Conservation (phyloP, 1,140 invertebrate genomes). For the Liolophura sinensis region DNA sequence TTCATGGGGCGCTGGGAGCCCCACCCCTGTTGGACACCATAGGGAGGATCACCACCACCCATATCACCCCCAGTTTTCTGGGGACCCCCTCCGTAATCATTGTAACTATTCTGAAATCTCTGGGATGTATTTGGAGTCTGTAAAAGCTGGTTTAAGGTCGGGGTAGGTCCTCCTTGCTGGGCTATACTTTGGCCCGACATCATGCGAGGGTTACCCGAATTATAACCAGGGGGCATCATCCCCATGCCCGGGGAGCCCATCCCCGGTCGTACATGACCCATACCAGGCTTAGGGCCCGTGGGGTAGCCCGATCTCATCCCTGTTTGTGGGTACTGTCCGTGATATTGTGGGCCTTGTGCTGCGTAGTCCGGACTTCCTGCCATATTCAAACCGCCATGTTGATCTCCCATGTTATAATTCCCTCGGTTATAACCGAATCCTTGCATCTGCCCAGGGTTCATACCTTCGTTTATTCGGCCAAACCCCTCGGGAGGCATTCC, state of each 20-base stretch:
- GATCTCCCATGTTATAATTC: conserved; percentile 35
- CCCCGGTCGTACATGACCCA: conserved; percentile 34
- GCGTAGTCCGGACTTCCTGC: conserved; percentile 41
- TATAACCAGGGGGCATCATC: conserved; percentile 33
- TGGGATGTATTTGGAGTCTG: conserved; percentile 73
- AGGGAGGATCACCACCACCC: conserved; percentile 21
- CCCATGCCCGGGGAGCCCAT: conserved; percentile 30
- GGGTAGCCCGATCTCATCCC: conserved; percentile 36
- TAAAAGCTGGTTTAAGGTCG: conserved; percentile 86
- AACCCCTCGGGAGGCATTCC: conserved; percentile 39
- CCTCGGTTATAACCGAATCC: conserved; percentile 39
- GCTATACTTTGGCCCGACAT: conserved; percentile 69
- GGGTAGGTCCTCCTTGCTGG: conserved; percentile 78
- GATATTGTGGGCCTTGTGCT: conserved; percentile 38
- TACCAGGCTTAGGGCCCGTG: conserved; percentile 31
- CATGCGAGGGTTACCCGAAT: conserved; percentile 29
- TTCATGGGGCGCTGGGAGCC: conserved; percentile 34
- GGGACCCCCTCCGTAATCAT: conserved; percentile 41
- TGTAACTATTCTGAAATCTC: conserved; percentile 54
- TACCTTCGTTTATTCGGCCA: conserved; percentile 42
- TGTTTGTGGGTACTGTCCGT: conserved; percentile 40
- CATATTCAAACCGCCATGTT: conserved; percentile 41
- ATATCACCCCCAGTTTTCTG: conserved; percentile 36
- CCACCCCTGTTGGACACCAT: conserved; percentile 39
- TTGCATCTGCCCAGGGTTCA: conserved; percentile 42